Evolutionary conservation across 2,797 vertebrate genomes (phyloP), one percentile per base, ranked within the genome.

Genomic region (Poeciliopsis infans): DNA sequence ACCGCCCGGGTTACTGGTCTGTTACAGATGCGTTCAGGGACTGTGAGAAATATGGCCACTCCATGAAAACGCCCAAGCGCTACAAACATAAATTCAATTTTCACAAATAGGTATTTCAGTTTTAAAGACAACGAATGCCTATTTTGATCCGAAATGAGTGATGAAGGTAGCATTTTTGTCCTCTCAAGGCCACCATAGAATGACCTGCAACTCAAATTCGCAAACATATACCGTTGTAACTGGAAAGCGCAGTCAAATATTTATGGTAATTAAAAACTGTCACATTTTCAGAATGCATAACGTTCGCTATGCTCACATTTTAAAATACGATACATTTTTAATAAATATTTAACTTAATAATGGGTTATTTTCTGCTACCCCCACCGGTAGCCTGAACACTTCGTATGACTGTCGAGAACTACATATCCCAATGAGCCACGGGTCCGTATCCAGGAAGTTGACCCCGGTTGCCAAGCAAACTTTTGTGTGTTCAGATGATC

Each of bases 391-490:
- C n/a, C 43, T 39, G 53, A 25, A 78, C 5, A 23, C 5, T 7
- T 16, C 16, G 10, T 20, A 41, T 11, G 16, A 10, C 33, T 7
- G 7, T 15, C 2, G 2, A 33, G 74, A 4, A 95, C 94, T 95
- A 93, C 95, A 94, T 89, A 69, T 95, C 95, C 95, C 95, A 91
- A 28, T 11, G 75, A 55, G 78, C 91, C n/a, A 1, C 28, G 75
- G 64, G 51, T 12, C 18, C 53, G 95, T 96, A 92, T 94, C 96
- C 94, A 96, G 96, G 96, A 96, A 96, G 93, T 91, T 3, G 36
- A 3, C 4, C 55, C 10, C 78, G 86, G 95, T 96, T 93, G 95
- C 87, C 89, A 96, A 89, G 92, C 88, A 96, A 96, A 96, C 95
- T 90, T 94, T 85, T 79, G 79, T 74, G 36, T 74, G 70, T 45